Evolutionary conservation across 2,797 vertebrate genomes (phyloP), one percentile per base, ranked within the genome.

Genomic region (Natrix natrix): DNA sequence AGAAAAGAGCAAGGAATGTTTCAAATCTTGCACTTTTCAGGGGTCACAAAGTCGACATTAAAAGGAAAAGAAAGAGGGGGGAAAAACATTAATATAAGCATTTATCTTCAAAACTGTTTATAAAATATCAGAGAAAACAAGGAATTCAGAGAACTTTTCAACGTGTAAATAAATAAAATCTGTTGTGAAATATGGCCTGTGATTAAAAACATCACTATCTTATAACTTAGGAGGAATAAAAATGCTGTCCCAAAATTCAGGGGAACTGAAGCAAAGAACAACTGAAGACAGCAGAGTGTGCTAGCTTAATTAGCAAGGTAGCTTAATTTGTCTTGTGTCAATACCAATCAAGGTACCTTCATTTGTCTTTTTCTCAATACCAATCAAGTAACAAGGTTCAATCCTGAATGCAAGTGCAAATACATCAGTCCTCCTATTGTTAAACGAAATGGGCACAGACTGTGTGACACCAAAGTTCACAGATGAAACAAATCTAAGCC

Each of bases 171-270:
- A 97, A 97, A 96, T 96, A 96, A 94, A 93, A 78, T 61, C 92
- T 94, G 95, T 1, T 93, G 94, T 96, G 96, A 97, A 97, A 93
- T 95, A 93, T 59, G 94, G 91, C 16, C 12, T 94, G 95, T 55
- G 93, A 94, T 83, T 93, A 97, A 96, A 97, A 96, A 96, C 86
- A 95, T 97, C 96, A 97, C 95, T 92, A 94, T 56, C 93, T 95
- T 48, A 92, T 0, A 78, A 86, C 83, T 93, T 93, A 96, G 96
- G 92, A n/a, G 94, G 90, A 32, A 92, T 94, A 92, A 91, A 91
- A 93, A 61, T 93, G 86, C 93, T 93, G 91, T 63, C 95, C 56
- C 92, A 95, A 95, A 0, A 3, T 91, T 56, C 92, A 91, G 91
- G 94, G 88, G 17, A 92, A 93, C 17, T 93, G 91, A 91, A 93